Evolutionary conservation across 2,888 invertebrate species (phyloP).

Genomic region (Archips crataeganus): DNA sequence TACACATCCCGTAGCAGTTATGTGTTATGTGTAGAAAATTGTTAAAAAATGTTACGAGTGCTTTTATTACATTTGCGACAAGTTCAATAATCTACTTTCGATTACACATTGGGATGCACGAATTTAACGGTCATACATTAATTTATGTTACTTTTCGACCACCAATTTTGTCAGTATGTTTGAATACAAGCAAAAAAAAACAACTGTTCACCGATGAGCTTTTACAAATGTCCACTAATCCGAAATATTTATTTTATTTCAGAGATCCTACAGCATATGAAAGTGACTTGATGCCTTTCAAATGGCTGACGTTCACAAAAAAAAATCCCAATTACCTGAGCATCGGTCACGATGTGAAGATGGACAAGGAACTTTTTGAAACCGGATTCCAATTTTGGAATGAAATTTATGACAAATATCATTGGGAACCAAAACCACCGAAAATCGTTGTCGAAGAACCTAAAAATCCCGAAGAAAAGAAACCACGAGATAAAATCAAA

Average conservation of each 20-base stretch:
- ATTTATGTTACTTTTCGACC: too few relatives aligned
- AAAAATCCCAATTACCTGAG: slow-evolving; percentile 66
- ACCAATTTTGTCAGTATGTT: too few relatives aligned
- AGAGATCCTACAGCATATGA: slow-evolving; percentile 76
- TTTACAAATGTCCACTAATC: too few relatives aligned
- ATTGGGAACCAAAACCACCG: slow-evolving; percentile 66
- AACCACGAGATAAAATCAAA: neutral
- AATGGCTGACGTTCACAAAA: slow-evolving; percentile 68
- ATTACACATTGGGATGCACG: too few relatives aligned
- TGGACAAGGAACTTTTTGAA: slow-evolving; percentile 63
- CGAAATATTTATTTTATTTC: slow-evolving; percentile 49
- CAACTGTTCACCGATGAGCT: too few relatives aligned
- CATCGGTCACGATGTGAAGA: slow-evolving; percentile 61
- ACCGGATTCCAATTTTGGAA: slow-evolving; percentile 70
- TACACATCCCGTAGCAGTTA: too few relatives aligned
- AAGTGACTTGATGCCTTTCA: slow-evolving; percentile 61
- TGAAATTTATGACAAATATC: slow-evolving; percentile 67
- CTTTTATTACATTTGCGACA: too few relatives aligned
- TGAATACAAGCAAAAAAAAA: too few relatives aligned
- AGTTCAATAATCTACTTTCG: too few relatives aligned
- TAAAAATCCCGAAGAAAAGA: slow-evolving; percentile 3
- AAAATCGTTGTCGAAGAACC: slow-evolving; percentile 17
- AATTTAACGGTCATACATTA: too few relatives aligned
- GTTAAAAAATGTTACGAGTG: too few relatives aligned
- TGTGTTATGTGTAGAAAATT: too few relatives aligned